These are phyloP conservation scores for Sebastes taczanowskii DNA, from an alignment of 2,797 vertebrate species.

Conservation along the genomic window DNA sequence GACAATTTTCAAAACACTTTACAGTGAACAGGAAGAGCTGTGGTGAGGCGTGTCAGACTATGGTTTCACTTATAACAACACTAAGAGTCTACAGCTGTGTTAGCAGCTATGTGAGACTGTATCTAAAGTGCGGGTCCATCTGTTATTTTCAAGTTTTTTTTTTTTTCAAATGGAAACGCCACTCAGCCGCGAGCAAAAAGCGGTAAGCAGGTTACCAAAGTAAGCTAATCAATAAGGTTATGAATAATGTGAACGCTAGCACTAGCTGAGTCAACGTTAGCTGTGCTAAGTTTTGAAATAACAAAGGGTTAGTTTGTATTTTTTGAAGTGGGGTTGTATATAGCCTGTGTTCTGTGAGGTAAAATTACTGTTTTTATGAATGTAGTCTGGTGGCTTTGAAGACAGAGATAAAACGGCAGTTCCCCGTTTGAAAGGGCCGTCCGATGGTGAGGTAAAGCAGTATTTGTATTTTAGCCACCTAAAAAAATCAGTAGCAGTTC, in stretches of 20 bases:
- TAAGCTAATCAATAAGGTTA: not conserved
- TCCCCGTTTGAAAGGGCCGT: not conserved
- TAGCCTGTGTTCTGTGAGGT: not conserved
- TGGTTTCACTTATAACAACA: not conserved
- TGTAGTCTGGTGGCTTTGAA: not conserved
- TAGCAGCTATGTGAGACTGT: not conserved
- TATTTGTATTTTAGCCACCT: too few relatives aligned
- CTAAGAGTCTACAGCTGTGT: not conserved
- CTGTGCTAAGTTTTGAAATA: not conserved
- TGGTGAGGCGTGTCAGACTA: not conserved
- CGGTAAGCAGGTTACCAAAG: too few relatives aligned
- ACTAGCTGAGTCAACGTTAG: too few relatives aligned
- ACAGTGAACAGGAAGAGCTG: not conserved
- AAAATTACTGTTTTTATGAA: not conserved
- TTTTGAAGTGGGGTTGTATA: not conserved
- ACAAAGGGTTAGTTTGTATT: not conserved
- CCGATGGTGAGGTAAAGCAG: too few relatives aligned
- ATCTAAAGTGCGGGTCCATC: too few relatives aligned
- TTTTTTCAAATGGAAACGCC: too few relatives aligned
- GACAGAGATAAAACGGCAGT: not conserved
- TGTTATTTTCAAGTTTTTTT: too few relatives aligned
- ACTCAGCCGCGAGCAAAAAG: not conserved
- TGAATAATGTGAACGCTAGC: not conserved
- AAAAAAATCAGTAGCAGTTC: too few relatives aligned
- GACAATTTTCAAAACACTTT: not conserved